A percentile compares a stretch with the other conserved stretches of the same genome.
phyloP scores from a whole-genome alignment of 2,113 vertebrate species.

The Balaenoptera acutorostrata region DNA sequence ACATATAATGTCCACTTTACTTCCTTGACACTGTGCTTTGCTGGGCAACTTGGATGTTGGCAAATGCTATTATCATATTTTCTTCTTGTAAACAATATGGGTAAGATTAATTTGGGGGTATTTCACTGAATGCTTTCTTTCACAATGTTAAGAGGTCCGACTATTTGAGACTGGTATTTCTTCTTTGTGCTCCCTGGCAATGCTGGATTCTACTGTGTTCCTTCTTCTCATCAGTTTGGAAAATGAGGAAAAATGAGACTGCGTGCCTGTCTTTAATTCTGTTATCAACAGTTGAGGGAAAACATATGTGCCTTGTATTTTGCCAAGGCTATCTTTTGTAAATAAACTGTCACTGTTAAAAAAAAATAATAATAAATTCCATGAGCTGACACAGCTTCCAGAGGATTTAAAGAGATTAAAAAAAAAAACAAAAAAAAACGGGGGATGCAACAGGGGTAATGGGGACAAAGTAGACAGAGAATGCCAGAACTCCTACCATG shows the following conservation, averaged over 20 bases:
- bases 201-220: not conserved
- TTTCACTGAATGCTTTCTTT: not conserved
- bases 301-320: not conserved
- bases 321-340: slow-evolving; percentile 21
- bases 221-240: slow-evolving; percentile 37
- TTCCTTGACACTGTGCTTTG: not conserved
- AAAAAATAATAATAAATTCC: too few relatives aligned
- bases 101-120: not conserved
- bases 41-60: not conserved
- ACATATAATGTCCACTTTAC: not conserved
- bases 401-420: too few relatives aligned
- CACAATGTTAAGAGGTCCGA: not conserved
- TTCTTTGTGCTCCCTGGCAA: not conserved
- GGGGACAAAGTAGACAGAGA: not conserved
- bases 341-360: slow-evolving; percentile 22
- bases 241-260: slow-evolving; percentile 35
- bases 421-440: too few relatives aligned
- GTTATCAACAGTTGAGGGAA: slow-evolving; percentile 30
- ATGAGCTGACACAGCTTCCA: too few relatives aligned
- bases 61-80: not conserved
- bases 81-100: not conserved
- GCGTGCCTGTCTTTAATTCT: slow-evolving; percentile 19
- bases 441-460: not conserved
- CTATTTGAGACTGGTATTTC: not conserved
- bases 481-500: not conserved